Base-by-base conservation (phyloP, 2,888 invertebrate species). In the Thereva unica region DNA sequence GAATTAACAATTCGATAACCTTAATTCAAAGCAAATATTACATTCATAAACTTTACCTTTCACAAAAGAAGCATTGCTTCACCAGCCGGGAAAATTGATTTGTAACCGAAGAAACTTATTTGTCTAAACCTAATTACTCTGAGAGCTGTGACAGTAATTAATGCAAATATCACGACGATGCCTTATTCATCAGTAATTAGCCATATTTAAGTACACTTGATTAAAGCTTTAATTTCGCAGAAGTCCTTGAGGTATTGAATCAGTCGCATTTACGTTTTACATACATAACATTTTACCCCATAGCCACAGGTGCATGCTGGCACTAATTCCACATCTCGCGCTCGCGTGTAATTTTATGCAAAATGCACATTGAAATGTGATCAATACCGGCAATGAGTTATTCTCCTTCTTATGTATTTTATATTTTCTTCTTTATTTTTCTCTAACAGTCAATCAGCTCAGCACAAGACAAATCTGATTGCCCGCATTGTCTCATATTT, bases 401-500 rank as follows among this genome's bases (percentile, higher is more conserved):
- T 53, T 66, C 45, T 66, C 65, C 57, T 55, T 66, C 66, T 57
- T 57, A 68, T 49, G 42, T 56, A 59, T 42, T 66, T 35, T 66
- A 40, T 66, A 65, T 65, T 65, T 55, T 23, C 23, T 23, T 23
- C 23, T 23, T 23, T 23, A 23, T 23, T 23, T 23, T 23, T 40
- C 49, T 50, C 49, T 47, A 8, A 38, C 57, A 59, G 50, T 50
- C 52, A 49, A 57, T 56, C 49, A 59, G 66, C 57, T 50, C 50
- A 57, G 44, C 66, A 41, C 23, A 42, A 59, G 57, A 49, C 41
- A 66, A 57, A 57, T 57, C 50, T 57, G 50, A 66, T 66, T 66
- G 50, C 57, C 57, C 59, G 49, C 59, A 66, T 61, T 66, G 42
- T 66, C 53, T 66, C 47, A 56, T 57, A n/a, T 74, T 74, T 12